Conservation (phyloP, 2,888 invertebrate genomes). For the Sinodicranocentrus sp. region DNA sequence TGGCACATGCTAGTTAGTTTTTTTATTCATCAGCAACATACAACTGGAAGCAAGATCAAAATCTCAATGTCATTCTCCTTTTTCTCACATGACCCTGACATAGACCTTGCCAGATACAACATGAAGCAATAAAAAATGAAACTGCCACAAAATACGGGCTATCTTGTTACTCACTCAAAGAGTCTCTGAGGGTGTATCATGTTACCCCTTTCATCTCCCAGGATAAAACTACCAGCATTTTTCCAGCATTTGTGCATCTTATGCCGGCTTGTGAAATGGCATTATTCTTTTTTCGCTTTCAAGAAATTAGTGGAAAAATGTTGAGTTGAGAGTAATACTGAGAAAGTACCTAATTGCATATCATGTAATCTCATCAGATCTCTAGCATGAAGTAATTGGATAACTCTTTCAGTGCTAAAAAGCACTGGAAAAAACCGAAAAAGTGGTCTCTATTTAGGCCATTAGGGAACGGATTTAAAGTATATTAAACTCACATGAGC, state of each 20-base stretch:
- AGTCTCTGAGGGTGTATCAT: constrained; percentile 29
- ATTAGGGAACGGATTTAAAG: constrained; percentile 2
- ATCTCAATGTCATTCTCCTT: constrained; percentile 6
- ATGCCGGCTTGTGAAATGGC: not conserved
- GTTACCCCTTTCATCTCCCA: constrained; percentile 27
- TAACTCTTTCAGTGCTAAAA: constrained; percentile 30
- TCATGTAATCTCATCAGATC: constrained; percentile 40
- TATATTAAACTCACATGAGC: not conserved
- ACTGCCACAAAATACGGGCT: not conserved
- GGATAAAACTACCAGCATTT: not conserved
- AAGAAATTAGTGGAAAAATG: not conserved
- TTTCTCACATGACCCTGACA: constrained; percentile 11
- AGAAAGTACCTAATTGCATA: constrained; percentile 25
- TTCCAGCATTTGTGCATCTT: not conserved
- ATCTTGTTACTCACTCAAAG: constrained; percentile 28
- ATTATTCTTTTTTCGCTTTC: not conserved
- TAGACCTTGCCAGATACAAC: constrained; percentile 27
- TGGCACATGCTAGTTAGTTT: too few species aligned
- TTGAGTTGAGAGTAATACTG: not conserved
- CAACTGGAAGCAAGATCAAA: not conserved
- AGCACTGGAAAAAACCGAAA: not conserved
- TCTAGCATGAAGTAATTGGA: constrained; percentile 26
- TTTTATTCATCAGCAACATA: too few species aligned
- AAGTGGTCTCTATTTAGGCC: constrained; percentile 1
- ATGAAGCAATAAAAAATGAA: not conserved